Base-by-base conservation (phyloP, 2,113 vertebrate species). In the Shinisaurus crocodilurus region DNA sequence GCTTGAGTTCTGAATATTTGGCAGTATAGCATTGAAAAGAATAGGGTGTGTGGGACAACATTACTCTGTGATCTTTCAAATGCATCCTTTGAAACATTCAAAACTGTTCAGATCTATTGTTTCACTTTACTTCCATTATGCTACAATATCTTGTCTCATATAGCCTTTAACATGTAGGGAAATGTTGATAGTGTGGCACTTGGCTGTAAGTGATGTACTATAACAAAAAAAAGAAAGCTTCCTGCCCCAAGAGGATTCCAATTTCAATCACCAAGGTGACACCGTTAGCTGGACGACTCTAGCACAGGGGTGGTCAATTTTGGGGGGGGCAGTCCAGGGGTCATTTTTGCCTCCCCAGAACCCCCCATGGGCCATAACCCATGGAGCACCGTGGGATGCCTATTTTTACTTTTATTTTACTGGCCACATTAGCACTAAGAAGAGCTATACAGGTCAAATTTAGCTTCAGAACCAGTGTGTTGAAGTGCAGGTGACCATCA, bases 11-110 rank as follows among this genome's bases (percentile, higher is more conserved):
- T 54, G 5, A 7, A 5, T 4, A 32, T 40, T 9, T 27, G 74
- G 12, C 6, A 12, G 29, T 2, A 2, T 65, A 27, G 60, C 43
- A 0, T 2, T 5, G 32, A 29, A 83, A 54, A 18, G 10, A 1
- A 7, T 7, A 0, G 0, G 43, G 23, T 27, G 6, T 13, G 15
- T 37, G 5, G 40, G 45, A 16, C 67, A 8, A n/a, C 3, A 85
- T 23, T 63, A 27, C 81, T 57, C 27, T 12, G 6, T 5, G n/a
- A 54, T 34, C 13, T 60, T 57, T 82, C 32, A 60, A 20, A 60
- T 60, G 1, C 57, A n/a, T 60, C 10, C 50, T 60, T n/a, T 82
- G 50, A 82, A 37, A n/a, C 9, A n/a, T 70, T 85, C 45, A 50
- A 50, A 45, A 7, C 40, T 77, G 54, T 87, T 76, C n/a, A n/a